phyloP scores from a whole-genome alignment of 2,797 vertebrate genomes.

The Amblyopsis hoosieri region DNA sequence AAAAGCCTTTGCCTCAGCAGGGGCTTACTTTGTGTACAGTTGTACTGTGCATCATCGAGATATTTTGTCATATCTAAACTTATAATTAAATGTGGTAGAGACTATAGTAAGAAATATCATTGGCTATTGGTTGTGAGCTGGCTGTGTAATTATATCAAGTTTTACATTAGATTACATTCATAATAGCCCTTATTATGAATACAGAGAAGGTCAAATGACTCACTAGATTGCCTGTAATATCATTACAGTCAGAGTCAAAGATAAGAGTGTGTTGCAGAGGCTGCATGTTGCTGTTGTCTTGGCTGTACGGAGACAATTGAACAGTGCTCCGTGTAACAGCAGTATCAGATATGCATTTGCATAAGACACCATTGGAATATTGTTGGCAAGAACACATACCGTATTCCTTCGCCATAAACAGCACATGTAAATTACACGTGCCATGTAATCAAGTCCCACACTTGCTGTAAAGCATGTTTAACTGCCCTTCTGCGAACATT shows the following conservation, averaged over 20 bases:
- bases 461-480: too few relatives aligned
- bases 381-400: conserved; percentile 34
- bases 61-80: conserved; percentile 16
- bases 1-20: conserved; percentile 25
- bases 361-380: conserved; percentile 48
- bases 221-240: conserved; percentile 62
- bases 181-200: conserved; percentile 54
- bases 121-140: conserved; percentile 39
- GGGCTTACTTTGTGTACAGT: not conserved
- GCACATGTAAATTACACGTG: too few relatives aligned
- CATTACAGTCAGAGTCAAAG: conserved; percentile 68
- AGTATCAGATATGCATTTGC: conserved; percentile 47
- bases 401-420: conserved; percentile 29
- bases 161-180: conserved; percentile 66
- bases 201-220: conserved; percentile 74
- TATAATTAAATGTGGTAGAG: conserved; percentile 15
- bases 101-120: conserved; percentile 41
- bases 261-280: conserved; percentile 54
- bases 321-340: conserved; percentile 40
- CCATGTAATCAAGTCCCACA: too few relatives aligned
- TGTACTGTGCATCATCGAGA: conserved; percentile 11
- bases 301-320: conserved; percentile 53
- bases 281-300: conserved; percentile 34
- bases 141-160: conserved; percentile 64
- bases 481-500: too few relatives aligned